phyloP scores from a whole-genome alignment of 2,888 invertebrate species.

The Mylabris sibirica region DNA sequence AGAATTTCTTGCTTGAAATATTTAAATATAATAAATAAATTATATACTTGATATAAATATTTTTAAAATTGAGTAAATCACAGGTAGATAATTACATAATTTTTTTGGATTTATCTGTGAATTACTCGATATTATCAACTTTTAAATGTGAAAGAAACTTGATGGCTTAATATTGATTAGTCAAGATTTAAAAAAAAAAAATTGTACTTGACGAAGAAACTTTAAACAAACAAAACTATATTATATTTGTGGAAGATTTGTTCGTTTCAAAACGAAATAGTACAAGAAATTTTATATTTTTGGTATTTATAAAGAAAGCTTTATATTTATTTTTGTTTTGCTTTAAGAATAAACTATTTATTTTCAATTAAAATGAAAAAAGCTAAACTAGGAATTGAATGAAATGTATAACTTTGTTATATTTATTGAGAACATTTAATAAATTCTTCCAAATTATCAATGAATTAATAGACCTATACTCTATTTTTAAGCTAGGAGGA shows the following conservation, averaged over 20 bases:
- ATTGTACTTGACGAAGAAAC: conserved; percentile 26
- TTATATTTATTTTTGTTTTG: conserved; percentile 51
- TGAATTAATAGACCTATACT: too few species aligned
- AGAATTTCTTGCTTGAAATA: not conserved
- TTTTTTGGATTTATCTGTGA: conserved; percentile 43
- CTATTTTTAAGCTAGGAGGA: too few species aligned
- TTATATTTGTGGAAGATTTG: conserved; percentile 21
- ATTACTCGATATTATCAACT: conserved; percentile 36
- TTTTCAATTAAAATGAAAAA: conserved; percentile 40
- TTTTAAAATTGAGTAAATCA: conserved; percentile 33
- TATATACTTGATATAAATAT: not conserved
- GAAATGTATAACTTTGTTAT: conserved; percentile 53
- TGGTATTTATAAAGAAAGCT: conserved; percentile 44
- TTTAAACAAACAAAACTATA: conserved; percentile 27
- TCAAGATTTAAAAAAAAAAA: not conserved
- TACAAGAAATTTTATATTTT: conserved; percentile 60
- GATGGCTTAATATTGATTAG: conserved; percentile 17
- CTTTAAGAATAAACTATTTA: conserved; percentile 50
- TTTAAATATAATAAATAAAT: not conserved
- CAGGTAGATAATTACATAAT: conserved; percentile 21
- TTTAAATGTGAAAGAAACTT: conserved; percentile 21
- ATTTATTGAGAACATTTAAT: conserved; percentile 50
- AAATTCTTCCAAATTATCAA: conserved; percentile 44
- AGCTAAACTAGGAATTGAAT: conserved; percentile 36
- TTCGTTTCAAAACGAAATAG: conserved; percentile 50